Percentiles rank a stretch among this genome's conserved stretches.
phyloP scores from a whole-genome alignment of 2,888 invertebrate genomes.

The Stomorhina lunata region DNA sequence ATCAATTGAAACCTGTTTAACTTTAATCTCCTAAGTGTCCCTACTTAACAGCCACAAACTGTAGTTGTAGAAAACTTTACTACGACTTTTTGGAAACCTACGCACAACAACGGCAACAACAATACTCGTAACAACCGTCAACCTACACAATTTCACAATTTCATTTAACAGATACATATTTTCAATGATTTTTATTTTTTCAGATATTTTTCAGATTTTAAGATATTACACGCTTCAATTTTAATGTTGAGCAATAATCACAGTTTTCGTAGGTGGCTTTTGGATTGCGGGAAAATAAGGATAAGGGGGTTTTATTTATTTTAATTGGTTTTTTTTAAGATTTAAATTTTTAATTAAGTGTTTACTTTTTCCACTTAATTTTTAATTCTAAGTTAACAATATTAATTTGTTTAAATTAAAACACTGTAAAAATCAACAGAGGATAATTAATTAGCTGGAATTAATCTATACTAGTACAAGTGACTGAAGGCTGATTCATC shows the following conservation, averaged over 20 bases:
- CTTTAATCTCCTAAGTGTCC: not conserved
- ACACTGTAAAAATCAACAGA: too few relatives aligned
- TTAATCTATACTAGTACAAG: too few relatives aligned
- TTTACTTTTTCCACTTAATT: too few relatives aligned
- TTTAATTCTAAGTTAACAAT: too few relatives aligned
- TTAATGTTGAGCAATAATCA: constrained; percentile 33
- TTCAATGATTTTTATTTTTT: constrained; percentile 2
- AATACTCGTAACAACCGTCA: not conserved
- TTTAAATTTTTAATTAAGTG: too few relatives aligned
- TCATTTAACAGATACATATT: constrained; percentile 21
- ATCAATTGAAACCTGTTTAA: too few relatives aligned
- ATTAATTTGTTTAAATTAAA: too few relatives aligned
- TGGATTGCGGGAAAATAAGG: not conserved
- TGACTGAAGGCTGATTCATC: too few relatives aligned
- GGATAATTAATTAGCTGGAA: too few relatives aligned
- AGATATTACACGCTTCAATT: constrained; percentile 23
- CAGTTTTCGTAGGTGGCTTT: not conserved
- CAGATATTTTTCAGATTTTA: not conserved
- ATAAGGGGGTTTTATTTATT: too few relatives aligned
- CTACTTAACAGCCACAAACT: constrained; percentile 19
- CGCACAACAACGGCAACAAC: constrained; percentile 13
- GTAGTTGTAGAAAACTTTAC: constrained; percentile 25
- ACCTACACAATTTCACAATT: constrained; percentile 51
- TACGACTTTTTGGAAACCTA: constrained; percentile 44
- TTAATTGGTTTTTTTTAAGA: too few relatives aligned